Evolutionary conservation across 2,888 invertebrate genomes (phyloP), one percentile per base, ranked within the genome.

Genomic region (Schrankia costaestrigalis): DNA sequence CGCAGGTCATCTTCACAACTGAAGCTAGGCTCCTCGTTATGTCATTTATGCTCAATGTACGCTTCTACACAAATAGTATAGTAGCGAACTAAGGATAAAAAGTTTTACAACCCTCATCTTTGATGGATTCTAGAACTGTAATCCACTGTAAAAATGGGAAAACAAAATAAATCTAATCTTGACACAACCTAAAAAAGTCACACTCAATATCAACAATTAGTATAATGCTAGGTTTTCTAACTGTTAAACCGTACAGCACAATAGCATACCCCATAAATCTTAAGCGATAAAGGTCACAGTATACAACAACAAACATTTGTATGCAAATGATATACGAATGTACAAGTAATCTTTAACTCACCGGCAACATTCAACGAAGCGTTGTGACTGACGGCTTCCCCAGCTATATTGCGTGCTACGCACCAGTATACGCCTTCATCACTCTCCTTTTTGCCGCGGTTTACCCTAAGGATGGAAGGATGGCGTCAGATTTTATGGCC

Each of bases 401-500:
- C 98, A 32, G 94, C 95, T 51, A 92, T 89, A 85, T 98, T 99
- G 72, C 93, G 93, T 45, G 98, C 98, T 58, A 97, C 95, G 86
- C 98, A 99, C 95, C 97, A 97, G 83, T 98, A 99, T 42, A 96
- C 93, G 21, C 99, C 98, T 50, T 96, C 95, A 73, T 96, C 96
- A 70, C 96, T 95, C 71, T 96, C 96, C 84, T 96, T 96, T 85
- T 97, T 97, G 75, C 96, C 96, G 74, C 97, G 96, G 81, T 96
- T 95, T 39, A 97, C 97, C 68, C 54, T 55, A 46, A 23, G 39
- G 29, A 52, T 37, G 42, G 38, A 37, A 48, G 31, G 38, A 41
- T 43, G 41, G 24, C 47, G 29, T 22, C 38, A 38, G 42, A 46
- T 43, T 21, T 31, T 31, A 31, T 28, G 8, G 11, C 13, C 40